A percentile compares a stretch with the other conserved stretches of the same genome.
Conservation (phyloP, 2,113 vertebrate genomes). For the Drymodes brunneopygia region DNA sequence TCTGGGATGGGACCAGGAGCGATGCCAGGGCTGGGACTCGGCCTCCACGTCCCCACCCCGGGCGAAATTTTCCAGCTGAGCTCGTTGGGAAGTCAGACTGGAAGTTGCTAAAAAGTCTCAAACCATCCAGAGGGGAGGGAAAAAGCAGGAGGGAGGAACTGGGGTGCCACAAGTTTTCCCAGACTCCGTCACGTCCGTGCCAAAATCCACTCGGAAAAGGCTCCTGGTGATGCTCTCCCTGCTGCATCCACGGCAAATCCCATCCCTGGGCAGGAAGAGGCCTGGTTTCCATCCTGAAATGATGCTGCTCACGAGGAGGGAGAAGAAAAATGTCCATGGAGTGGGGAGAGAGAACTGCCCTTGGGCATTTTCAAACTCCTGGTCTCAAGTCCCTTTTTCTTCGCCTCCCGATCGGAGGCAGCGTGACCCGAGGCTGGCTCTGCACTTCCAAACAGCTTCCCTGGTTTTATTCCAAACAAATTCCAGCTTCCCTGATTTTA, state of each 20-base stretch:
- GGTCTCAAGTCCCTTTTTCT: not conserved
- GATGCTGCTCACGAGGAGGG: not conserved
- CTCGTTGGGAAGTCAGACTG: accelerated
- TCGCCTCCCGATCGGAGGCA: not conserved
- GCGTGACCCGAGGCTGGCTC: not conserved
- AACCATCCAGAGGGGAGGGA: not conserved
- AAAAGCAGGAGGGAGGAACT: not conserved
- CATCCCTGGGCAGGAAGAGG: not conserved
- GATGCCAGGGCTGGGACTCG: accelerated
- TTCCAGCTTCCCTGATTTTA: too few species aligned
- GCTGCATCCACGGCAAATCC: not conserved
- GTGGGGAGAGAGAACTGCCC: not conserved
- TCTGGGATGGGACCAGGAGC: accelerated
- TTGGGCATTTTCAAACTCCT: not conserved
- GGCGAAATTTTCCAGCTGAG: not conserved
- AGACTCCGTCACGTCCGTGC: not conserved
- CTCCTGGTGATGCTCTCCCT: not conserved
- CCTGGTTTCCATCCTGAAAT: conserved; percentile 9
- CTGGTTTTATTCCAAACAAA: not conserved
- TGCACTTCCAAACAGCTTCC: not conserved
- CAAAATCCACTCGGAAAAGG: not conserved
- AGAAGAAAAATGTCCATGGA: not conserved
- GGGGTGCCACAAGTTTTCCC: not conserved
- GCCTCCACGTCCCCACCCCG: accelerated
- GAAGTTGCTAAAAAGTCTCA: not conserved